A percentile compares a stretch with the other conserved stretches of the same genome.
These are phyloP conservation scores for Muntiacus muntjak DNA, from an alignment of 2,113 vertebrate species.

Conservation along the genomic window DNA sequence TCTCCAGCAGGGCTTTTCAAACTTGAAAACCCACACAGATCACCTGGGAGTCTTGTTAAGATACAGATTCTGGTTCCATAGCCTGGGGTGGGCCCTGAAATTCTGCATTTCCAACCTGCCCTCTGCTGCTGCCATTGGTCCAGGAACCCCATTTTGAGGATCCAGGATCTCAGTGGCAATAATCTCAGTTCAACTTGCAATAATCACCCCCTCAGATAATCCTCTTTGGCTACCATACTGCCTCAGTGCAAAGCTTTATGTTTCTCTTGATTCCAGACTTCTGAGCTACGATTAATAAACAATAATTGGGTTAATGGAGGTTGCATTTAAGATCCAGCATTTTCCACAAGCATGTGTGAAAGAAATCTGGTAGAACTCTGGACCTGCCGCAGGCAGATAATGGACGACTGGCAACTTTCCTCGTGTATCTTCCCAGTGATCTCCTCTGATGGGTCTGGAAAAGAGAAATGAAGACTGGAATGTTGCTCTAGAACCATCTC, in stretches of 20 bases:
- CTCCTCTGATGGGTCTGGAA: constrained; percentile 9
- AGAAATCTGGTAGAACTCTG: constrained; percentile 18
- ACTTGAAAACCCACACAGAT: neutral
- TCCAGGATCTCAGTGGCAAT: neutral
- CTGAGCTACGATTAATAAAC: neutral
- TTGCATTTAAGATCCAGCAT: neutral
- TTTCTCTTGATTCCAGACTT: neutral
- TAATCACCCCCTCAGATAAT: neutral
- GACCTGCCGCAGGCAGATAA: neutral
- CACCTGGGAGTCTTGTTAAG: neutral
- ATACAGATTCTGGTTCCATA: neutral
- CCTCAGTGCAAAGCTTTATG: neutral
- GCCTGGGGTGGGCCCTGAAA: neutral
- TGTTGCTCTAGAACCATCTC: neutral
- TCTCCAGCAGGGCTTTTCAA: neutral
- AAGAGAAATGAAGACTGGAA: neutral
- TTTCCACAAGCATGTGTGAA: neutral
- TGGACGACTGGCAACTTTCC: neutral
- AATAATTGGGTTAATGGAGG: neutral
- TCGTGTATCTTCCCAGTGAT: constrained; percentile 15
- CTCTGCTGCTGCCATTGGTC: neutral
- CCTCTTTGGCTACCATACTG: neutral
- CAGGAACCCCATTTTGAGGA: neutral
- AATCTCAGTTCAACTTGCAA: neutral
- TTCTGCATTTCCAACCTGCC: neutral